Evolutionary conservation across 2,888 invertebrate species (phyloP), one percentile per base, ranked within the genome.

Genomic region (Cataglyphis livida): DNA sequence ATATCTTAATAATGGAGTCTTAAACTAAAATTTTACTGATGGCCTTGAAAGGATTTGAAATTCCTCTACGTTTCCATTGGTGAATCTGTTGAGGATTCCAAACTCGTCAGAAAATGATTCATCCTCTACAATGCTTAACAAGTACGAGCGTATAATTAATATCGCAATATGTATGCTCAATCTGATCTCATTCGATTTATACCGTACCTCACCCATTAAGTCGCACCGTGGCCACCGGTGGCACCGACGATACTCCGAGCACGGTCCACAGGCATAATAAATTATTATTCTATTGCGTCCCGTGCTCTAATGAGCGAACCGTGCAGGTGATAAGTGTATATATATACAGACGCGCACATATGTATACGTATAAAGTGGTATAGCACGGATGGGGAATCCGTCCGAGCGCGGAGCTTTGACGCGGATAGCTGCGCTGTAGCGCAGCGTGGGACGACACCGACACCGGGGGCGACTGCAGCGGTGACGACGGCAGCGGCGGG

Each of bases 321-420:
- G 61, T 78, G 81, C 32, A 57, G 74, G 51, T 51, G n/a, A 18
- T 35, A 35, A 35, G 6, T 35, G 32, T 32, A 32, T 32, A n/a
- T 79, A 38, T 61, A 64, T 21, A 48, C 51, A 65, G 44, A 18
- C 32, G 44, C 78, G 62, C 54, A 3, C 48, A n/a, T 25, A 76
- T 28, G 41, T 54, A 38, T 32, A 9, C 61, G n/a, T 48, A 76
- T n/a, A 57, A 18, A 18, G 25, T 25, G 15, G 9, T 25, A 25
- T 25, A 74, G 71, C 66, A 74, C 78, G 62, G 71, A 75, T 59
- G 54, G 73, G 70, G 59, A 70, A 87, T 88, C 85, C 87, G 87
- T 90, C 90, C 88, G 85, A 88, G 86, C 85, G 89, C 85, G 86
- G 68, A 87, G 90, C 91, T 91, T 91, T 91, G 91, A 90, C 90